Evolutionary conservation across 2,113 vertebrate genomes (phyloP).

Genomic region (Delphinus delphis): DNA sequence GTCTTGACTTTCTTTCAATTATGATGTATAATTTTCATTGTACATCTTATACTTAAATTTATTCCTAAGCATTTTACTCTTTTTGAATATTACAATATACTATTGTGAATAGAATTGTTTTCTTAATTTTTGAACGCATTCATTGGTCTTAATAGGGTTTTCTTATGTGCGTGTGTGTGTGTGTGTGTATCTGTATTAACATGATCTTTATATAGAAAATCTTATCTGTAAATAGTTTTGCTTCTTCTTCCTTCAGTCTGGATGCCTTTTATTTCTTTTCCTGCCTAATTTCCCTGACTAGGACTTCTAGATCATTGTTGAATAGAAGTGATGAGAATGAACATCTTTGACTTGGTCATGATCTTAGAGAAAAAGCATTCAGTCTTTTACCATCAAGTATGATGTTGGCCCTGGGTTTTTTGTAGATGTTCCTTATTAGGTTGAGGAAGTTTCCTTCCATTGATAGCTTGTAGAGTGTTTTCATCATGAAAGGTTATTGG

Average conservation of each 20-base stretch:
- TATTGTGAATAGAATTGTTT: neutral
- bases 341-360: neutral
- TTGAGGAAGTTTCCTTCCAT: neutral
- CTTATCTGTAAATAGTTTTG: neutral
- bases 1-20: neutral
- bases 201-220: neutral
- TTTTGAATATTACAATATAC: neutral
- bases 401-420: neutral
- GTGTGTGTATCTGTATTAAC: neutral
- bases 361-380: neutral
- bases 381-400: neutral
- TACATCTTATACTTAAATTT: neutral
- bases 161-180: no score
- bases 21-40: neutral
- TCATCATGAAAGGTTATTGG: neutral
- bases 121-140: neutral
- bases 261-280: neutral
- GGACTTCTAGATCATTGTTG: neutral
- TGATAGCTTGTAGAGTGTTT: neutral
- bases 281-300: neutral
- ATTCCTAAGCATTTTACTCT: neutral
- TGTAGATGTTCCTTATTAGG: neutral
- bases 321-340: neutral
- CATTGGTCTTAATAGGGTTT: no score
- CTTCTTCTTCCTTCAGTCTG: neutral